Evolutionary conservation across 64 coral and sea anemone species (phyloP).

Genomic region (Actinia tenebrosa): DNA sequence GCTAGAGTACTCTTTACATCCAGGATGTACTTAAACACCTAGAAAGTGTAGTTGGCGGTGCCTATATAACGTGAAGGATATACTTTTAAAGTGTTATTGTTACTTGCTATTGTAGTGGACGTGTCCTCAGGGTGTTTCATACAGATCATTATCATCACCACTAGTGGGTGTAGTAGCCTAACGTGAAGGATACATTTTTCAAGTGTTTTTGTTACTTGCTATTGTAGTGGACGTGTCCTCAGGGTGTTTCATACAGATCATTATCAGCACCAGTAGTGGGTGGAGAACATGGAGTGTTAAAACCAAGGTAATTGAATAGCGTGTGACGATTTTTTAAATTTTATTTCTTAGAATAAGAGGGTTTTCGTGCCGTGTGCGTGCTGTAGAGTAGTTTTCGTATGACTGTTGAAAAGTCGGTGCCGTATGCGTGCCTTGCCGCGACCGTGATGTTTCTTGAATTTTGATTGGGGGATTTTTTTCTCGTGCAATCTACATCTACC

Average conservation of each 20-base stretch:
- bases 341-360: too few relatives aligned
- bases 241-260: slow-evolving; percentile 72
- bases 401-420: too few relatives aligned
- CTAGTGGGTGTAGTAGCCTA: not conserved
- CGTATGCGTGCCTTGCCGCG: too few relatives aligned
- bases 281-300: slow-evolving; percentile 46
- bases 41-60: not conserved
- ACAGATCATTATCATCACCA: slow-evolving; percentile 76
- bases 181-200: not conserved
- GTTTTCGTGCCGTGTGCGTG: too few relatives aligned
- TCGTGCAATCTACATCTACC: too few relatives aligned
- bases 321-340: not conserved
- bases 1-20: too few relatives aligned
- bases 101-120: slow-evolving; percentile 54
- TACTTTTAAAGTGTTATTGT: not conserved
- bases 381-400: too few relatives aligned
- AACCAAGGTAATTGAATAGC: slow-evolving; percentile 54
- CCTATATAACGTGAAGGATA: not conserved
- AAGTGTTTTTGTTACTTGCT: not conserved
- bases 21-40: not conserved
- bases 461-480: too few relatives aligned
- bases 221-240: slow-evolving; percentile 70
- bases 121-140: slow-evolving; percentile 64
- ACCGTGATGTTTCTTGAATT: too few relatives aligned
- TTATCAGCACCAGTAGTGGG: slow-evolving; percentile 67